Evolutionary conservation across 2,113 vertebrate genomes (phyloP).

Genomic region (Tetrax tetrax): DNA sequence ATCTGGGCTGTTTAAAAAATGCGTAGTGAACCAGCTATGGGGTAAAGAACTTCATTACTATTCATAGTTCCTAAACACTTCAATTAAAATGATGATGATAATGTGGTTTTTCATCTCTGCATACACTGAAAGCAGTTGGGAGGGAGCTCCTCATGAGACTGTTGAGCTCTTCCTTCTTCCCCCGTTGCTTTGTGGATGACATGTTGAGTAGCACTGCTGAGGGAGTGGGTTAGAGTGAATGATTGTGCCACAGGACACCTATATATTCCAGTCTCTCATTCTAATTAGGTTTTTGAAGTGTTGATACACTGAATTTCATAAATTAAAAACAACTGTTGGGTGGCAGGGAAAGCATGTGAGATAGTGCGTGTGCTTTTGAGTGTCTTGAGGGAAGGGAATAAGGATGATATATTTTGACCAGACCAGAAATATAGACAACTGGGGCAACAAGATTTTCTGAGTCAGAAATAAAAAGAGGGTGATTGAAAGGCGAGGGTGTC

Average conservation of each 20-base stretch:
- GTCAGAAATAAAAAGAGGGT: background rate
- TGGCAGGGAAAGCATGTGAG: background rate
- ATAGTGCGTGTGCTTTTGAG: background rate
- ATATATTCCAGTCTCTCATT: background rate
- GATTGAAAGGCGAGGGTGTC: background rate
- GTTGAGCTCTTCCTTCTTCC: background rate
- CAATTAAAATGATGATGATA: background rate
- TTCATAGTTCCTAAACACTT: background rate
- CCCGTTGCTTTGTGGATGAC: fast-evolving
- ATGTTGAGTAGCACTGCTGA: background rate
- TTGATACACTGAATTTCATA: background rate
- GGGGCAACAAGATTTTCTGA: background rate
- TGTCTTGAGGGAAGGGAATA: background rate
- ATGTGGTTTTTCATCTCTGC: background rate
- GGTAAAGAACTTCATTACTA: background rate
- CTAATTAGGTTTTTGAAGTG: background rate
- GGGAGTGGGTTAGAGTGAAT: background rate
- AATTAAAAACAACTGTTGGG: background rate
- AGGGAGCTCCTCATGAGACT: background rate
- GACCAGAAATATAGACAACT: background rate
- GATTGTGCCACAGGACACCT: background rate
- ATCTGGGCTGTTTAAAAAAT: background rate
- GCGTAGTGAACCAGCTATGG: fast-evolving
- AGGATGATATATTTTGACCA: background rate
- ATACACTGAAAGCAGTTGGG: background rate